These are phyloP conservation scores for Tapirus indicus DNA, from an alignment of 2,797 vertebrate genomes.

Conservation along the genomic window DNA sequence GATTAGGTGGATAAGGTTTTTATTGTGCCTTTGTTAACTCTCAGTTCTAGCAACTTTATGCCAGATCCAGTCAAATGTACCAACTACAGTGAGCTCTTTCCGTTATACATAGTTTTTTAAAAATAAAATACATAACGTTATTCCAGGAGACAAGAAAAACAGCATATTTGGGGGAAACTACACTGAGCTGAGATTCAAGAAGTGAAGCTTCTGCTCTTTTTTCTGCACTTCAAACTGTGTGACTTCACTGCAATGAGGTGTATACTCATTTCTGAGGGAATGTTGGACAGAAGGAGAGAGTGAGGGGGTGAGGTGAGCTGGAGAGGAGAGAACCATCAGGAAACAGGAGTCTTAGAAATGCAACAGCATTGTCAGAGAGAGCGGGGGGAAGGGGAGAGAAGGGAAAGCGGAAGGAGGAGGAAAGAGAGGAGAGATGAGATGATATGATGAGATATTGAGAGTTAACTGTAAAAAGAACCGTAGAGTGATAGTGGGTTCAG, in stretches of 20 bases:
- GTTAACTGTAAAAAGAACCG: background rate
- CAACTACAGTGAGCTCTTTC: background rate
- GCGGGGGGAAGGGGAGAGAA: too few species aligned
- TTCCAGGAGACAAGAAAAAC: background rate
- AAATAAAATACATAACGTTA: background rate
- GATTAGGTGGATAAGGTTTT: background rate
- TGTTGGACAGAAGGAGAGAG: background rate
- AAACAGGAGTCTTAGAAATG: background rate
- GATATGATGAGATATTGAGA: background rate
- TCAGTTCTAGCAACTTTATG: background rate
- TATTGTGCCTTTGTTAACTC: background rate
- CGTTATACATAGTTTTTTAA: background rate
- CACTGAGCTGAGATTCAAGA: background rate
- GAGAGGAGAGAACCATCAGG: background rate
- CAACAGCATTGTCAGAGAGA: too few species aligned
- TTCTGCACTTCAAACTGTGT: background rate
- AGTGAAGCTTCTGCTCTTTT: background rate
- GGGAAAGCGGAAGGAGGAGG: background rate
- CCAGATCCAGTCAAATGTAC: background rate
- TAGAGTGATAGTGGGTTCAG: background rate
- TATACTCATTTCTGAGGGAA: background rate
- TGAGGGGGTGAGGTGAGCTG: fast-evolving
- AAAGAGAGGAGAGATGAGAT: background rate
- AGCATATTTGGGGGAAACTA: background rate
- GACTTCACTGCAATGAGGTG: background rate